Conservation (phyloP, 2,888 invertebrate genomes). For the Hemistola chrysoprasaria region DNA sequence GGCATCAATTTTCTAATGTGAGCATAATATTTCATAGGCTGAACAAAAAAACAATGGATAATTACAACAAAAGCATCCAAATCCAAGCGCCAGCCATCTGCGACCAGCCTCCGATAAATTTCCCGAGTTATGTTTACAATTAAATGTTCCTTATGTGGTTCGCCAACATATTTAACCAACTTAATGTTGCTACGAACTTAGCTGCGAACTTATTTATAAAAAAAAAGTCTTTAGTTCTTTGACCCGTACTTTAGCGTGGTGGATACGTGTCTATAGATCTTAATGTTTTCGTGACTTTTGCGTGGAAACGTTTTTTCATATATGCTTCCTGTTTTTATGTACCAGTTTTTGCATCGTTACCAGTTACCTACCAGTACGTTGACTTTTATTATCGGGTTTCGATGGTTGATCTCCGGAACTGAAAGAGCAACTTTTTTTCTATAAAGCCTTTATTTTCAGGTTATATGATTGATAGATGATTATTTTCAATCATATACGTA, state of each 20-base stretch:
- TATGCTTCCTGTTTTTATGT: slow-evolving; percentile 21
- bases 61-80: slow-evolving; percentile 5
- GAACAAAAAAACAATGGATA: slow-evolving; percentile 20
- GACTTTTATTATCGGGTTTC: not conserved
- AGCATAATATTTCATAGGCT: not conserved
- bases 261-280: slow-evolving; percentile 19
- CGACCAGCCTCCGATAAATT: slow-evolving; percentile 12
- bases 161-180: slow-evolving; percentile 18
- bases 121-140: slow-evolving; percentile 21
- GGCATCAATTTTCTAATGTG: too few species aligned
- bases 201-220: slow-evolving; percentile 19
- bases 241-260: slow-evolving; percentile 13
- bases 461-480: too few species aligned
- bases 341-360: slow-evolving; percentile 4
- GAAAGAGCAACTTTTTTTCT: too few species aligned
- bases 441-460: too few species aligned
- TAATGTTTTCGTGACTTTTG: slow-evolving; percentile 20
- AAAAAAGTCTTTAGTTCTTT: slow-evolving; percentile 9
- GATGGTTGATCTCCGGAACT: too few species aligned
- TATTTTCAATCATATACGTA: too few species aligned
- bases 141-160: slow-evolving; percentile 19
- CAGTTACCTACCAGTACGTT: slow-evolving; percentile 10
- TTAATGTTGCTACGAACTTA: slow-evolving; percentile 23
- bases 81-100: slow-evolving; percentile 10
- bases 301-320: slow-evolving; percentile 22